A percentile compares a stretch with the other conserved stretches of the same genome.
phyloP scores from a whole-genome alignment of 2,888 invertebrate species.

The Dasypolia templi region DNA sequence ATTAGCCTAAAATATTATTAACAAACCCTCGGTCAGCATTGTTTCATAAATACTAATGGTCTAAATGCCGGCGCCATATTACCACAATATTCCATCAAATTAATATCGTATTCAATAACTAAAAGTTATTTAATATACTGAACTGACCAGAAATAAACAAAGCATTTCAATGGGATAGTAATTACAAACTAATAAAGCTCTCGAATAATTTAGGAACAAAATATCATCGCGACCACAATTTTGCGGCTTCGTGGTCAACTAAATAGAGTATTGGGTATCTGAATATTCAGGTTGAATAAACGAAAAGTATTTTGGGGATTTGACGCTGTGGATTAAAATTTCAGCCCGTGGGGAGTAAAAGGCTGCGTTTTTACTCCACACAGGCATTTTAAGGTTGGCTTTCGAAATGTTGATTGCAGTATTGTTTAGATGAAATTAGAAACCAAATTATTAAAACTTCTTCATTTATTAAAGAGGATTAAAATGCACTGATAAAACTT shows the following conservation, averaged over 20 bases:
- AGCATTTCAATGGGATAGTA: constrained; percentile 21
- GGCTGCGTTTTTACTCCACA: no score
- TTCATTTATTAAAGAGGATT: no score
- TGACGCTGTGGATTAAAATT: not conserved
- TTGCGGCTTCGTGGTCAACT: constrained; percentile 27
- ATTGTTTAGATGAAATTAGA: not conserved
- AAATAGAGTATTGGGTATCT: constrained; percentile 25
- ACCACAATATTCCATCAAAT: constrained; percentile 39
- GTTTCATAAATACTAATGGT: constrained; percentile 8
- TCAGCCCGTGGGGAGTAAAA: not conserved
- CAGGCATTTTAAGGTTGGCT: no score
- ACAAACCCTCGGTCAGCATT: not conserved
- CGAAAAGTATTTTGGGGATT: constrained; percentile 8
- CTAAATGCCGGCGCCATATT: not conserved
- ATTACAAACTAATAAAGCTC: constrained; percentile 36
- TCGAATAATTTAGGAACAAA: constrained; percentile 50
- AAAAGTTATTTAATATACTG: constrained; percentile 26
- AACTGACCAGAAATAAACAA: constrained; percentile 19
- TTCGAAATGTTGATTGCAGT: no score
- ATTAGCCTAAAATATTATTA: constrained; percentile 3
- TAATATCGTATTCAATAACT: constrained; percentile 27
- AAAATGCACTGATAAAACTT: no score
- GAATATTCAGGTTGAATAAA: constrained; percentile 17
- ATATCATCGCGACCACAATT: constrained; percentile 37
- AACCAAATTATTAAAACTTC: not conserved